Evolutionary conservation across 1,140 invertebrate species (phyloP).

Genomic region (Maconellicoccus hirsutus): DNA sequence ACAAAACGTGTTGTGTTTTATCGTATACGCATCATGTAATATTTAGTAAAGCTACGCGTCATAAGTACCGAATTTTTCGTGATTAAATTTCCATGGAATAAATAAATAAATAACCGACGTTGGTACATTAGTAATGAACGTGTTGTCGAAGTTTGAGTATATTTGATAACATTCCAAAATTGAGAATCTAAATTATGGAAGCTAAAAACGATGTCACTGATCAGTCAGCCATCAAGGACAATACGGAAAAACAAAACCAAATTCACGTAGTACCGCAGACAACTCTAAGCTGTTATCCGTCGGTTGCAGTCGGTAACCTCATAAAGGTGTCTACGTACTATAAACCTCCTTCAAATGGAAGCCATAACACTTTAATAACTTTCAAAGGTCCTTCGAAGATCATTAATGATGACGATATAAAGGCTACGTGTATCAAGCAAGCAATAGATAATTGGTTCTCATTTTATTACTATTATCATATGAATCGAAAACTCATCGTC

Average conservation of each 20-base stretch:
- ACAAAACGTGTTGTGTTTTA: no score
- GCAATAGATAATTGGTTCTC: neutral
- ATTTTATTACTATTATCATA: neutral
- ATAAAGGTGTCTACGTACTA: neutral
- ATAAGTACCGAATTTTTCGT: no score
- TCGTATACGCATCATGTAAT: no score
- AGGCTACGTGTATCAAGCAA: neutral
- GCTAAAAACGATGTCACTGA: neutral
- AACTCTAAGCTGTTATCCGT: neutral
- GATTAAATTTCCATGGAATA: neutral
- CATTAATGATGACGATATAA: neutral
- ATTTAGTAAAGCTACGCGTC: no score
- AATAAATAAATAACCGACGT: neutral
- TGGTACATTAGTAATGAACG: neutral
- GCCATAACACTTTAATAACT: no score
- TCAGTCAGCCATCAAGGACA: neutral
- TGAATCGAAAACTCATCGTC: neutral
- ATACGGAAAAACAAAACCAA: neutral
- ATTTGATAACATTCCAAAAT: neutral
- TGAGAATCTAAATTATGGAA: constrained; percentile 5
- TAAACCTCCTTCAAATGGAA: no score
- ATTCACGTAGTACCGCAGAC: neutral
- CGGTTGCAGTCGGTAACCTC: neutral
- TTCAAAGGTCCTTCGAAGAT: neutral
- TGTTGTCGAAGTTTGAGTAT: neutral